Evolutionary conservation across 2,797 vertebrate genomes (phyloP), one percentile per base, ranked within the genome.

Genomic region (Siniperca undulata): DNA sequence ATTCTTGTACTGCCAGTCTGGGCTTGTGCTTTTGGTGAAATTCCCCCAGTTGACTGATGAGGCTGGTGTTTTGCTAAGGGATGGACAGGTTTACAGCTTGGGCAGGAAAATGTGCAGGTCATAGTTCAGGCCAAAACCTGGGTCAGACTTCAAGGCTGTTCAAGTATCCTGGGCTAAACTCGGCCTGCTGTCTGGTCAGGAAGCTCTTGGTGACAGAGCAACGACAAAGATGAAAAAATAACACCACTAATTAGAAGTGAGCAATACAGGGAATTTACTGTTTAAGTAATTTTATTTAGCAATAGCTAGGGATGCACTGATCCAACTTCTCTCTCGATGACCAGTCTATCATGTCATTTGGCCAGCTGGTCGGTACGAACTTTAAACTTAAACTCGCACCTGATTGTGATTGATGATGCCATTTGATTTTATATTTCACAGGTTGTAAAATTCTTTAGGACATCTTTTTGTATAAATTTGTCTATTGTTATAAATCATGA

Each of bases 11-110:
- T 74, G 53, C 80, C 64, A 66, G 89, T 84, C 78, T 48, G 60
- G 75, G 66, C 84, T 77, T 79, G 82, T 82, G 52, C 67, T 82
- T 30, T 56, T 16, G 40, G 44, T 83, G 22, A 73, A 83, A 76
- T 69, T 58, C 42, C 69, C 46, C 4, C 19, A 65, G 52, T 82
- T 75, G 82, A 86, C 68, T 68, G 70, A 65, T 69, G 58, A 76
- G 44, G 11, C 4, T 56, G 14, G 36, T 74, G 55, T 73, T 71
- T 78, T 81, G 67, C 62, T 74, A 61, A 79, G 76, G 44, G 34
- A 20, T 48, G 42, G 46, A 74, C 46, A 52, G n/a, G 16, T 77
- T 50, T 64, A 62, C 38, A 60, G 56, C 40, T 62, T 71, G 19
- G 46, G n/a, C 27, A 13, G 44, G 69, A 70, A 78, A 64, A 12